phyloP scores from a whole-genome alignment of 1,140 invertebrate genomes.

The Paraescarpia echinospica region DNA sequence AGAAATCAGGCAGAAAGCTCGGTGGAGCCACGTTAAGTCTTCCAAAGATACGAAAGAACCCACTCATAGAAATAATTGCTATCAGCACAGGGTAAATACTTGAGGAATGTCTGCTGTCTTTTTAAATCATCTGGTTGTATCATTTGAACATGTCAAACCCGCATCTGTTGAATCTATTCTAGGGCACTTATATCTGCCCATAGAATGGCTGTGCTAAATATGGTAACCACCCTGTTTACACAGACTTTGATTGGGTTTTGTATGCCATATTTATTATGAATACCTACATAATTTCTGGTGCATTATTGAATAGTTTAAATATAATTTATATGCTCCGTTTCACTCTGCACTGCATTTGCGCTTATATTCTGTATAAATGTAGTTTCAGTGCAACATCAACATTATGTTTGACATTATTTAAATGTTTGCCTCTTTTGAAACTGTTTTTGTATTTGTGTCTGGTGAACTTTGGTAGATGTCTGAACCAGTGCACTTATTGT shows the following conservation, averaged over 20 bases:
- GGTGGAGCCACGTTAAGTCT: conserved; percentile 84
- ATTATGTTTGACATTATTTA: not conserved
- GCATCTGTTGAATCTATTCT: too few species aligned
- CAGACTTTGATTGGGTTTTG: too few species aligned
- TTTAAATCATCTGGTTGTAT: not conserved
- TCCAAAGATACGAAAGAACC: conserved; percentile 94
- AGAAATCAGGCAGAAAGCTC: conserved; percentile 77
- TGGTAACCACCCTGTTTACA: too few species aligned
- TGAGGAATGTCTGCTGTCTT: not conserved
- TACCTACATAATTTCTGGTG: too few species aligned
- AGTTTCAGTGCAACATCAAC: not conserved
- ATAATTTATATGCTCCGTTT: too few species aligned
- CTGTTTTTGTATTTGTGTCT: not conserved
- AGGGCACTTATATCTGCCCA: too few species aligned
- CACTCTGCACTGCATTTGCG: too few species aligned
- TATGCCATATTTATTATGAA: too few species aligned
- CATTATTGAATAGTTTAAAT: too few species aligned
- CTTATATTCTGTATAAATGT: not conserved
- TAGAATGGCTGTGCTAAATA: too few species aligned
- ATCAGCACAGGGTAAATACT: conserved; percentile 81
- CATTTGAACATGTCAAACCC: not conserved
- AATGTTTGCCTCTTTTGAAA: not conserved
- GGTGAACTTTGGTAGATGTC: conserved; percentile 66
- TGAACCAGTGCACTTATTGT: conserved; percentile 98
- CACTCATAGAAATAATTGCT: conserved; percentile 95